phyloP scores from a whole-genome alignment of 92 coral and sea anemone genomes.

The Virgularia gustaviana region DNA sequence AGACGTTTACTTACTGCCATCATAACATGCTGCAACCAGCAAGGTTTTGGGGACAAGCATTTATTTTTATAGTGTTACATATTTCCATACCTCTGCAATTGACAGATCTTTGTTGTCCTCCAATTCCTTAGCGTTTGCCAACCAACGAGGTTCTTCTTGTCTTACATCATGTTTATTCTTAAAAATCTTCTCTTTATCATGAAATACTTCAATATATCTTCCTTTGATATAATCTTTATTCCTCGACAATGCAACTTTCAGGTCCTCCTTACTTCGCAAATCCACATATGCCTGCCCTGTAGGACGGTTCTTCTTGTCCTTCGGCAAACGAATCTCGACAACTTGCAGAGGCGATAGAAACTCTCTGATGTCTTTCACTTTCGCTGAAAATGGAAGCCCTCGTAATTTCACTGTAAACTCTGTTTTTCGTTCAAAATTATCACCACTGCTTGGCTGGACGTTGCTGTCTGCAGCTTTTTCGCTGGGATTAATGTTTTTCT shows the following conservation, averaged over 20 bases:
- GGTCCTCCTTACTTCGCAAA: slow-evolving; percentile 59
- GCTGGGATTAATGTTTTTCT: neutral
- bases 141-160: slow-evolving; percentile 80
- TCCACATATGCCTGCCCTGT: slow-evolving; percentile 92
- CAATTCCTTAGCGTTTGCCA: slow-evolving; percentile 54
- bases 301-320: slow-evolving; percentile 62
- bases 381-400: slow-evolving; percentile 80
- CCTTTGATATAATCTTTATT: slow-evolving; percentile 78
- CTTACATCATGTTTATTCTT: slow-evolving; percentile 13
- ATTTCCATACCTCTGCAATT: slow-evolving; percentile 70
- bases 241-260: slow-evolving; percentile 76
- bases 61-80: neutral
- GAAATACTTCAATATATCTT: slow-evolving; percentile 83
- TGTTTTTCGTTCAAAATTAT: slow-evolving; percentile 25
- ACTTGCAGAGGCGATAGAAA: slow-evolving; percentile 75
- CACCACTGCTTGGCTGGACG: slow-evolving; percentile 14
- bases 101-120: slow-evolving; percentile 68
- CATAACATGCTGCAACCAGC: neutral
- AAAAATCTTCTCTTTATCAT: slow-evolving; percentile 40
- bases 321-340: slow-evolving; percentile 63
- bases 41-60: neutral
- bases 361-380: slow-evolving; percentile 67
- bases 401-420: slow-evolving; percentile 79
- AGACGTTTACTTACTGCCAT: neutral
- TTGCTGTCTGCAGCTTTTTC: neutral